A percentile compares a stretch with the other conserved stretches of the same genome.
Evolutionary conservation across 2,888 invertebrate genomes (phyloP).

Genomic region (Pristionchus mayeri): DNA sequence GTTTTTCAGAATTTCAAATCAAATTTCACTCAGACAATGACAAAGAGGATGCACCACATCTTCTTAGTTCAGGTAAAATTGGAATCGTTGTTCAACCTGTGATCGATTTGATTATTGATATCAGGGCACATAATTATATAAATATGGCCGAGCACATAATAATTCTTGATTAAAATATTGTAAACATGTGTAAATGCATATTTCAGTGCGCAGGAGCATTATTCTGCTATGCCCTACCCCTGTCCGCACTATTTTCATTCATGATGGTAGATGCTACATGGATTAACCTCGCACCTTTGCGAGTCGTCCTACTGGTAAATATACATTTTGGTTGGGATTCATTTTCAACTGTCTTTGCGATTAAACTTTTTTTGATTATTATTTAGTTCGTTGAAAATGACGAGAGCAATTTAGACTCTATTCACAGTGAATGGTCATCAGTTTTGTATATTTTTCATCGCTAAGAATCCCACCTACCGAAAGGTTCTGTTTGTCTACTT

Average conservation of each 20-base stretch:
- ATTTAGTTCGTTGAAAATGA: too few relatives aligned
- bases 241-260: background rate
- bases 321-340: background rate
- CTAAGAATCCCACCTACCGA: background rate
- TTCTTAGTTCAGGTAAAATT: background rate
- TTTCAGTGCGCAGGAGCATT: slow-evolving; percentile 8
- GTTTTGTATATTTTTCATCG: background rate
- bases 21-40: background rate
- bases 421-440: background rate
- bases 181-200: background rate
- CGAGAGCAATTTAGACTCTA: too few relatives aligned
- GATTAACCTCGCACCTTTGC: background rate
- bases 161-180: too few relatives aligned
- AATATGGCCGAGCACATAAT: background rate
- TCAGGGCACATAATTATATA: background rate
- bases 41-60: background rate
- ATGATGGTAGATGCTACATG: background rate
- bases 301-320: background rate
- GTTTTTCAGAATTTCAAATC: background rate
- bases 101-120: too few relatives aligned
- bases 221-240: background rate
- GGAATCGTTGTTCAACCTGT: too few relatives aligned
- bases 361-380: too few relatives aligned
- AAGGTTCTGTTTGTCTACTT: background rate
- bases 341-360: too few relatives aligned